A percentile compares a stretch with the other conserved stretches of the same genome.
Conservation (phyloP, 37 sponge, comb jelly and placozoan genomes). For the Beroe forskalii region DNA sequence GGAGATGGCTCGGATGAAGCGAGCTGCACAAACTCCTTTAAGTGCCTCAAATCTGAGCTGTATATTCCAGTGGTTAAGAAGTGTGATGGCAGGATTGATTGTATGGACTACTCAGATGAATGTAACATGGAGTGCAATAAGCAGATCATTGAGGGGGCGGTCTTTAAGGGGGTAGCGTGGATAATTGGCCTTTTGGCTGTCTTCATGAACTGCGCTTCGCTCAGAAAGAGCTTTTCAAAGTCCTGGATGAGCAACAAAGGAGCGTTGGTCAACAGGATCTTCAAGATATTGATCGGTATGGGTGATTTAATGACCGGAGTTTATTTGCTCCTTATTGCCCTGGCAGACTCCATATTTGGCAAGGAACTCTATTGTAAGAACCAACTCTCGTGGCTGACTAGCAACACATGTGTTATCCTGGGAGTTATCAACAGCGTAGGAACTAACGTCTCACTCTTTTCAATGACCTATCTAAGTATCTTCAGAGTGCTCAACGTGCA, state of each 20-base stretch:
- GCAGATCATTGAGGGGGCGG: not conserved
- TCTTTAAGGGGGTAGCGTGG: not conserved
- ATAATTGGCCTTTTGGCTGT: not conserved
- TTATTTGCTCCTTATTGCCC: not conserved
- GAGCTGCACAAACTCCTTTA: not conserved
- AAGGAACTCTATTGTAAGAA: not conserved
- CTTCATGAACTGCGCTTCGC: not conserved
- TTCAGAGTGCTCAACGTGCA: not conserved
- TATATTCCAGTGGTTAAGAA: not conserved
- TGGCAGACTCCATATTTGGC: not conserved
- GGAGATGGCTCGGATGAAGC: not conserved
- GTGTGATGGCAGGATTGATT: not conserved
- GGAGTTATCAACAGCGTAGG: not conserved
- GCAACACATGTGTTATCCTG: not conserved
- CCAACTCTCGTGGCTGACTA: not conserved
- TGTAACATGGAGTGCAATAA: not conserved
- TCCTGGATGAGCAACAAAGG: not conserved
- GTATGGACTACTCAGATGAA: not conserved
- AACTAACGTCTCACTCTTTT: not conserved
- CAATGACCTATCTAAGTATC: conserved; percentile 13
- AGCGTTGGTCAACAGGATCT: not conserved
- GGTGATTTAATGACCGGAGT: conserved; percentile 14
- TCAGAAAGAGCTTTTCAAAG: not conserved
- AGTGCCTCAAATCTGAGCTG: not conserved
- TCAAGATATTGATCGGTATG: not conserved